Percentiles rank a stretch among this genome's conserved stretches.
Conservation (phyloP, 2,797 vertebrate genomes). For the Apogon hyalosoma region DNA sequence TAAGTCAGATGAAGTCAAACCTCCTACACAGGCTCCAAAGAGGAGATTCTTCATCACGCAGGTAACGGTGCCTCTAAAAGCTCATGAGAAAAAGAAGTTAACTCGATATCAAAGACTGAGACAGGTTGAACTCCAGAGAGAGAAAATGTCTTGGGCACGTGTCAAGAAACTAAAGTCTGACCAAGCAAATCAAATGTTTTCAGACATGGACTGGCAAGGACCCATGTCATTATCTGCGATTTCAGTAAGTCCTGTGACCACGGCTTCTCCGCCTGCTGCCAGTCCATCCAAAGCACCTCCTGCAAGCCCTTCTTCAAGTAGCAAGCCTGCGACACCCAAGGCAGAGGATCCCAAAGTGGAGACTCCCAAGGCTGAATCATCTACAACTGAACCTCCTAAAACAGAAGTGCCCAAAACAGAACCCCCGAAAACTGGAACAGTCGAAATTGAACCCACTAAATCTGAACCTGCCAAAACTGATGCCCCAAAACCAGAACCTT, state of each 20-base stretch:
- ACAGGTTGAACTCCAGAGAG: conserved; percentile 87
- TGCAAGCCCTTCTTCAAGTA: conserved; percentile 38
- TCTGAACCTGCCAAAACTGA: conserved; percentile 33
- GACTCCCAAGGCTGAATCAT: conserved; percentile 30
- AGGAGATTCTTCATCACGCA: conserved; percentile 96
- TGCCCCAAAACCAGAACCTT: conserved; percentile 40
- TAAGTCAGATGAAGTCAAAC: conserved; percentile 44
- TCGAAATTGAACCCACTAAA: conserved; percentile 32
- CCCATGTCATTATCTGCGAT: conserved; percentile 50
- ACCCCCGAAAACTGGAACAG: conserved; percentile 34
- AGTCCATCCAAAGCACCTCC: conserved; percentile 47
- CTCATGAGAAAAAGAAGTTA: conserved; percentile 91
- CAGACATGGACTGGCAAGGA: conserved; percentile 74
- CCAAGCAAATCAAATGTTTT: conserved; percentile 87
- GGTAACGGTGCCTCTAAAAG: conserved; percentile 90
- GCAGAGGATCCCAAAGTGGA: conserved; percentile 54
- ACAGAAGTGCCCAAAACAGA: conserved; percentile 15
- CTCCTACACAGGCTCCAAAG: conserved; percentile 76
- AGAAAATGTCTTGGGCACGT: conserved; percentile 94
- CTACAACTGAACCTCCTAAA: conserved; percentile 41
- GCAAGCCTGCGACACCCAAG: conserved; percentile 48
- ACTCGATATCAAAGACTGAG: conserved; percentile 84
- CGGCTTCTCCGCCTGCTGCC: conserved; percentile 32
- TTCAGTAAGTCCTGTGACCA: conserved; percentile 30
- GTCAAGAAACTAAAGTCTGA: conserved; percentile 95